Conservation (phyloP, 2,888 invertebrate species). For the Noctua janthina region DNA sequence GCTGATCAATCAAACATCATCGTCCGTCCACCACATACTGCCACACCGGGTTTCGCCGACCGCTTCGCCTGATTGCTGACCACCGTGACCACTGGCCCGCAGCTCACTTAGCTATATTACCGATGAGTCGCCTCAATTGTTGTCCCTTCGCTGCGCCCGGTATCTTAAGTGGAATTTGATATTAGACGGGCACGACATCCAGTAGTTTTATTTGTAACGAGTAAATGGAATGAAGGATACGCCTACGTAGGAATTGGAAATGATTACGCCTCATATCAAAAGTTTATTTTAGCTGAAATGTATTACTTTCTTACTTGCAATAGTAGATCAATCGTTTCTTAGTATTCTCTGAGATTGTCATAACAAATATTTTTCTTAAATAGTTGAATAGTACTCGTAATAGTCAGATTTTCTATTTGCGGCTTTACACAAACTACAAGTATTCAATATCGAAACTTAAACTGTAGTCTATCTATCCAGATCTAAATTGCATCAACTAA, state of each 20-base stretch:
- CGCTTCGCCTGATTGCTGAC: conserved; percentile 50
- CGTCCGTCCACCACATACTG: background rate
- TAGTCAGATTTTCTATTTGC: background rate
- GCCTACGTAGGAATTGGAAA: background rate
- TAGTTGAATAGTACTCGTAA: background rate
- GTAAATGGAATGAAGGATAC: conserved; percentile 19
- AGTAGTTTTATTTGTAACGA: conserved; percentile 30
- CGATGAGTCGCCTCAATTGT: conserved; percentile 65
- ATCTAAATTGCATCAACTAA: background rate
- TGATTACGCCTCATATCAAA: background rate
- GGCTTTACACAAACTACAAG: background rate
- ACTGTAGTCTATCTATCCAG: background rate
- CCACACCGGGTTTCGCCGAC: conserved; percentile 24
- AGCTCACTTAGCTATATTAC: conserved; percentile 63
- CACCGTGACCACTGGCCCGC: conserved; percentile 45
- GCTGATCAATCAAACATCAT: conserved; percentile 19
- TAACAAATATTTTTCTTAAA: background rate
- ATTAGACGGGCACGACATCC: conserved; percentile 29
- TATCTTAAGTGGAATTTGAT: conserved; percentile 48
- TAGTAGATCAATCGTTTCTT: background rate
- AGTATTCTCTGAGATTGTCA: background rate
- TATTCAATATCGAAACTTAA: background rate
- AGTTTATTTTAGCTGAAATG: conserved; percentile 2
- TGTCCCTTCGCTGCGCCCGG: conserved; percentile 51
- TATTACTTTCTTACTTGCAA: background rate